Percentiles rank a stretch among this genome's conserved stretches.
Conservation (phyloP, 2,113 vertebrate genomes). For the Pan troglodytes region DNA sequence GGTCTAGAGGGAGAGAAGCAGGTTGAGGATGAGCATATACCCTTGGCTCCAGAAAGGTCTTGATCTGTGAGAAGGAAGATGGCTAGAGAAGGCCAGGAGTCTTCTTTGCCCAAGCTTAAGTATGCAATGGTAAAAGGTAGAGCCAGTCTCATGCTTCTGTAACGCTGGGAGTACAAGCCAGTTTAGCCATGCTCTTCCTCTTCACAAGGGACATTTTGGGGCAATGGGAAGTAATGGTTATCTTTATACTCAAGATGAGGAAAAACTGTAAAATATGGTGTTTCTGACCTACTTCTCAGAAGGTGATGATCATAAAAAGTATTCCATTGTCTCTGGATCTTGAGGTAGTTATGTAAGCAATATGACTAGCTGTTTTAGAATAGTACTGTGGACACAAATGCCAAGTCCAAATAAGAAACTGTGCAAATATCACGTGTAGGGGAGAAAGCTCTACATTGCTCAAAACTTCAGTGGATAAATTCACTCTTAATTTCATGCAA, state of each 20-base stretch:
- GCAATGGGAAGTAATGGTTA: not conserved
- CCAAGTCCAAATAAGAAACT: not conserved
- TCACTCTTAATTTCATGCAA: not conserved
- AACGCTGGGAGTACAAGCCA: not conserved
- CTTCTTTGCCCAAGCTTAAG: not conserved
- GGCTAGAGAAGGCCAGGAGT: not conserved
- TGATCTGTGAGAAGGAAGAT: not conserved
- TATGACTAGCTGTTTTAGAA: not conserved
- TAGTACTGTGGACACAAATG: not conserved
- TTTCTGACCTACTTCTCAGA: not conserved
- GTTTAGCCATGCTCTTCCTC: not conserved
- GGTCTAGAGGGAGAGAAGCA: not conserved
- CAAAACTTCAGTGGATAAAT: not conserved
- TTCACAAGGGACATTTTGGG: not conserved
- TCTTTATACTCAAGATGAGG: not conserved
- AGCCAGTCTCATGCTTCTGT: not conserved
- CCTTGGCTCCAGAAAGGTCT: not conserved
- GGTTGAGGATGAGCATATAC: not conserved
- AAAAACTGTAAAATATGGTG: not conserved
- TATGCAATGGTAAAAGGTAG: not conserved
- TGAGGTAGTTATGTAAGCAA: not conserved
- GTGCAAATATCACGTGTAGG: not conserved
- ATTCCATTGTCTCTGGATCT: not conserved
- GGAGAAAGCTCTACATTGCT: not conserved
- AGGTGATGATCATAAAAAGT: not conserved